Base-by-base conservation (phyloP, 1,140 invertebrate species). In the Sweltsa coloradensis region DNA sequence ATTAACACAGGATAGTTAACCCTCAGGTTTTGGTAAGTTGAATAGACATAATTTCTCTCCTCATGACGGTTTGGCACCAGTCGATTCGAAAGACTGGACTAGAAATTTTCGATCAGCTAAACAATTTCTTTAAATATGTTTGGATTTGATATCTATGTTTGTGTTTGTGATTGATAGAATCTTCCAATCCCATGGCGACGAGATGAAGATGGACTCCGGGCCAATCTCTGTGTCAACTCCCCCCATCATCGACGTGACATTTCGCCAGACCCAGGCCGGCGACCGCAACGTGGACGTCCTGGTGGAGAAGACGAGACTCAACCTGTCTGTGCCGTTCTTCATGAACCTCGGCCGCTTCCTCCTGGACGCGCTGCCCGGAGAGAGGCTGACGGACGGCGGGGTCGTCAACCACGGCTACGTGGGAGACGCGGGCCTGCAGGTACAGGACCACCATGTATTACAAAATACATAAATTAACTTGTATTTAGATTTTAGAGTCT, bases 281-380 rank as follows among this genome's bases (percentile, higher is more conserved):
- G 79, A 79, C 50, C 70, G 63, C 51, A 73, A 71, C 59, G 70
- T 75, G 25, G 79, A 87, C 59, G 69, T 83, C 21, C 70, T 81
- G 13, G 72, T 87, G 13, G 84, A 87, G 55, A 72, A 82, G 41
- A 74, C 81, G 3, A 66, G 79, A 40, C 56, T 86, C n/a, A 85
- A 83, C 59, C 59, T 88, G 1, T 79, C 81, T 2, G 71, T 85
- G 21, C 75, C 82, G 13, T 85, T 86, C 63, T 62, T 83, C 9
- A 66, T 82, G 50, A 74, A 78, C 29, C 57, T 88, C 19, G 71
- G 73, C 0, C 65, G 76, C 18, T 85, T 84, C 55, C 63, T 85
- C 43, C 57, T 81, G 3, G 79, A 83, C 49, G 76, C 77, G 5
- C 60, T 83, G 52, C 80, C 80, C 5, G 70, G 67, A 52, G 65